Percentiles rank a stretch among this genome's conserved stretches.
Evolutionary conservation across 2,888 invertebrate genomes (phyloP).

Genomic region (Archips crataeganus): DNA sequence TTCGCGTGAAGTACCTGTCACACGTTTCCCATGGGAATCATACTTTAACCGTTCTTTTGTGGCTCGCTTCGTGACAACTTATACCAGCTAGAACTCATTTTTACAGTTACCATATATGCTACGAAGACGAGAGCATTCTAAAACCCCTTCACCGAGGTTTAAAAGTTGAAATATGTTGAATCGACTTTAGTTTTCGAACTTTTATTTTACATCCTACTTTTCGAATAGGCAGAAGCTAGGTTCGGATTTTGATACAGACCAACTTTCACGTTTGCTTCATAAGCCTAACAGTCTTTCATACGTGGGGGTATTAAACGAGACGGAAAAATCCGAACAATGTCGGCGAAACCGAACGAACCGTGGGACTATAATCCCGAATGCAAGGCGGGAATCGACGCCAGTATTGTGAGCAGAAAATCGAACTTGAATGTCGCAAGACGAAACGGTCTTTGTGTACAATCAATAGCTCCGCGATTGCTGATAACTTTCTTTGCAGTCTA

Average conservation of each 20-base stretch:
- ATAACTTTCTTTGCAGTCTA: conserved; percentile 78
- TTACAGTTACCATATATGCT: background rate
- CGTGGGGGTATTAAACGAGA: conserved; percentile 52
- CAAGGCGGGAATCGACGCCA: conserved; percentile 77
- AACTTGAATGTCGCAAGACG: conserved; percentile 78
- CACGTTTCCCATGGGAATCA: background rate
- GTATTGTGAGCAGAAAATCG: conserved; percentile 81
- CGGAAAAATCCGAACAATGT: conserved; percentile 60
- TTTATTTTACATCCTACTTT: background rate
- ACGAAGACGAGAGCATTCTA: background rate
- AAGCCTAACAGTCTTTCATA: conserved; percentile 40
- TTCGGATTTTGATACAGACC: conserved; percentile 23
- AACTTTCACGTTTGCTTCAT: conserved; percentile 38
- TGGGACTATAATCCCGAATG: conserved; percentile 74
- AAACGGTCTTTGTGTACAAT: conserved; percentile 80
- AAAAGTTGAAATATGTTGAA: conserved; percentile 9
- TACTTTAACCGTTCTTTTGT: background rate
- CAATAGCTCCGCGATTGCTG: conserved; percentile 82
- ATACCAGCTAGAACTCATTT: background rate
- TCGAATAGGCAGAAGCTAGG: background rate
- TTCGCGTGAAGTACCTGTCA: background rate
- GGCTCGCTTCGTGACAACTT: background rate
- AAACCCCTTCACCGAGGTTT: background rate
- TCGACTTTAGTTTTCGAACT: conserved; percentile 9
- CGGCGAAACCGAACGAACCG: conserved; percentile 66